Evolutionary conservation across 1,140 invertebrate genomes (phyloP), one percentile per base, ranked within the genome.

Genomic region (Drosophila athabasca): DNA sequence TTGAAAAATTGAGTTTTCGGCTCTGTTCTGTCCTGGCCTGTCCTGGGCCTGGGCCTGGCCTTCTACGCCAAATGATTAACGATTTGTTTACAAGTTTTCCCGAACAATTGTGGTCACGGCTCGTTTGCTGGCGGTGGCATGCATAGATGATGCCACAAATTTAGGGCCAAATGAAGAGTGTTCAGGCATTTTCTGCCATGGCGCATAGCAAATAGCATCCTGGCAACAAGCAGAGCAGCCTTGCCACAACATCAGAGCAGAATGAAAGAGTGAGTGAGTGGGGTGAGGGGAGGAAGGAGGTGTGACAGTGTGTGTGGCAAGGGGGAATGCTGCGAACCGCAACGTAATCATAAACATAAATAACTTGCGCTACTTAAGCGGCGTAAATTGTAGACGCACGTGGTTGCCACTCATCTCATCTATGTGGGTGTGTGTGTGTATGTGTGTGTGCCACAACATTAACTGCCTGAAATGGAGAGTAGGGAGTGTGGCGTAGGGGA

Each of bases 261-360:
- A 35, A 3, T 35, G 24, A 5, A 26, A 4, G 24, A 5, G 5
- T 19, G 17, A 19, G 17, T 19, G 17, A 19, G 17, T 19, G 17
- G 17, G 17, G 17, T 19, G 17, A 19, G 17, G 1, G 17, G 1
- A 19, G 17, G 17, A 19, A 19, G 17, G 17, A 1, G 17, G 17
- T 19, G 17, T 19, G 17, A 1, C 17, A 5, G 24, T 24, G 58
- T 50, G 55, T 31, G 52, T 46, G 46, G 39, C 39, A 29, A 29
- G 26, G 26, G 26, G 26, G 73, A 67, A 78, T 61, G 52, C 65
- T 87, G 82, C 69, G 62, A 82, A 75, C 70, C 83, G 75, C 82
- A 87, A 85, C 78, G 75, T 75, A 78, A 85, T 85, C 82, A 85
- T 85, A 85, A 85, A 66, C 82, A 85, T 85, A 85, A 85, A 85